These are phyloP conservation scores for Belonocnema kinseyi DNA, from an alignment of 1,140 invertebrate genomes.

Conservation along the genomic window DNA sequence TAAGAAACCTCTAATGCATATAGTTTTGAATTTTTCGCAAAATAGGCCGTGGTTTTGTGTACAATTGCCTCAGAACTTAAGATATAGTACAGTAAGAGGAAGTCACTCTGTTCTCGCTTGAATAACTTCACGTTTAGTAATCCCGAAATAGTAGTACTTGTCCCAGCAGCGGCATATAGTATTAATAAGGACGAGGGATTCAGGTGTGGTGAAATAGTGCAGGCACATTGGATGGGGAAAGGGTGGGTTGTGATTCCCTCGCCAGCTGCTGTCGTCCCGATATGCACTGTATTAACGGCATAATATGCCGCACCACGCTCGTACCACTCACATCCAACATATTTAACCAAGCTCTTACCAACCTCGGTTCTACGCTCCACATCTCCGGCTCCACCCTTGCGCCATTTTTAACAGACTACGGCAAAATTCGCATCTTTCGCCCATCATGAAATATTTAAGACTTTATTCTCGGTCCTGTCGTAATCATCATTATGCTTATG, in stretches of 20 bases:
- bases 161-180: conserved; percentile 54
- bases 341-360: conserved; percentile 53
- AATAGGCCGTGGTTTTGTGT: neutral
- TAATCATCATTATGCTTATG: conserved; percentile 33
- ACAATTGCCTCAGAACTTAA: neutral
- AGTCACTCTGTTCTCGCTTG: conserved; percentile 43
- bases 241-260: conserved; percentile 61
- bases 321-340: conserved; percentile 58
- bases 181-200: conserved; percentile 63
- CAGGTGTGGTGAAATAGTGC: conserved; percentile 34
- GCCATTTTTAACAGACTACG: conserved; percentile 52
- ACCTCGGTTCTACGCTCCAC: conserved; percentile 33
- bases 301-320: conserved; percentile 66
- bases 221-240: conserved; percentile 26
- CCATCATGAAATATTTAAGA: conserved; percentile 70
- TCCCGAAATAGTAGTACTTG: conserved; percentile 62
- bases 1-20: too few species aligned
- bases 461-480: conserved; percentile 56
- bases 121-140: conserved; percentile 59
- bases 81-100: neutral
- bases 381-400: conserved; percentile 36
- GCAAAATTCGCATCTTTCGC: conserved; percentile 64
- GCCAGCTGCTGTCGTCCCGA: conserved; percentile 64
- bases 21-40: neutral
- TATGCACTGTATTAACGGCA: conserved; percentile 70